Evolutionary conservation across 2,888 invertebrate species (phyloP).

Genomic region (Amiota minor): DNA sequence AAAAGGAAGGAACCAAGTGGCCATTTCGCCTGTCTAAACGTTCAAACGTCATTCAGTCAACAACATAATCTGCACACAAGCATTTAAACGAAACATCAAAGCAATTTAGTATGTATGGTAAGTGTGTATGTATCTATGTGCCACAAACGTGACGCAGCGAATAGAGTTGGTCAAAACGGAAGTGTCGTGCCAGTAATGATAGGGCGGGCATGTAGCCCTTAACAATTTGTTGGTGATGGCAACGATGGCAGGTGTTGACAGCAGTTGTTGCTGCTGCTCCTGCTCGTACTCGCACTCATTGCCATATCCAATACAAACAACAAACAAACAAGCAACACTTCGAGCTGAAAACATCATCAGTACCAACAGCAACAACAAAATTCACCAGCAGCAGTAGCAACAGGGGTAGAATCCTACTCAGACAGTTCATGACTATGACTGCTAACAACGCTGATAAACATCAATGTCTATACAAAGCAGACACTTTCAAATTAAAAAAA

Average conservation of each 20-base stretch:
- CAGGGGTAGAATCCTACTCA: background rate
- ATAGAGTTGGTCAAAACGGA: too few relatives aligned
- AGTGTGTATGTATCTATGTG: background rate
- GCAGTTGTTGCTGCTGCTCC: constrained; percentile 24
- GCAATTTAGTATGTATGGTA: constrained; percentile 38
- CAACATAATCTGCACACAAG: constrained; percentile 57
- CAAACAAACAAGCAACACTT: background rate
- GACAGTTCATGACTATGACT: background rate
- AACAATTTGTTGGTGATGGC: background rate
- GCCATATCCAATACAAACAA: constrained; percentile 19
- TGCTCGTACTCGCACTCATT: constrained; percentile 18
- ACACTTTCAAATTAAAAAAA: constrained; percentile 11
- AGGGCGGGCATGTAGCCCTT: background rate
- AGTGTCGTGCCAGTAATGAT: too few relatives aligned
- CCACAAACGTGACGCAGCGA: too few relatives aligned
- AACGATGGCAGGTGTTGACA: constrained; percentile 23
- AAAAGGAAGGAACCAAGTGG: background rate
- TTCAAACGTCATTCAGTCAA: constrained; percentile 49
- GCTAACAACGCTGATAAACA: constrained; percentile 29
- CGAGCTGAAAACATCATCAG: constrained; percentile 8
- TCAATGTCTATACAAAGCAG: constrained; percentile 29
- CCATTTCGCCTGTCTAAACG: background rate
- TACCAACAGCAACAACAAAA: background rate
- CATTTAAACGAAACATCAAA: constrained; percentile 51
- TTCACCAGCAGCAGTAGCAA: background rate